Conservation (phyloP, 1,140 invertebrate genomes). For the Cardiocondyla obscurior region DNA sequence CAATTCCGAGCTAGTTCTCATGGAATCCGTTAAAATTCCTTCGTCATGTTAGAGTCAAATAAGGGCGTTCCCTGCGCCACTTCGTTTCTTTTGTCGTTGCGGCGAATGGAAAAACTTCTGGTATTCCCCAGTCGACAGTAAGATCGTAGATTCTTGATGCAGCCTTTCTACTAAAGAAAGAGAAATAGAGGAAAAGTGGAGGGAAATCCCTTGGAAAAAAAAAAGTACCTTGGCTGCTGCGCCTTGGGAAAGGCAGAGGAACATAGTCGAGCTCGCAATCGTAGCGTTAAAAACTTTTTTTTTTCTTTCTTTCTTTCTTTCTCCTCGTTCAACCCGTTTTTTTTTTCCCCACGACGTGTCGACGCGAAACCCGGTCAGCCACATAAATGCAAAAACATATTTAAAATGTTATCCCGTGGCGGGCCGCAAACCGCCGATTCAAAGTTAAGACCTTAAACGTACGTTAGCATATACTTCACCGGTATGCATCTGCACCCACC, state of each 20-base stretch:
- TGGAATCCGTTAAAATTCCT: conserved; percentile 26
- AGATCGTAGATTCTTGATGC: conserved; percentile 68
- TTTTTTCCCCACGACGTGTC: background rate
- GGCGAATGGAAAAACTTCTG: conserved; percentile 72
- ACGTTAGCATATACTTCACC: conserved; percentile 80
- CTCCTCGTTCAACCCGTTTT: background rate
- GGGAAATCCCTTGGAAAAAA: conserved; percentile 65
- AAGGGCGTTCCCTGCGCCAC: conserved; percentile 30
- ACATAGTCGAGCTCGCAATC: conserved; percentile 31
- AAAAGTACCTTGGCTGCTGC: conserved; percentile 45
- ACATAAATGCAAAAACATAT: conserved; percentile 79
- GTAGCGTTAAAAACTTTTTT: conserved; percentile 64
- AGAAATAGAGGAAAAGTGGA: conserved; percentile 54
- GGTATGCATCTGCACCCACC: conserved; percentile 25
- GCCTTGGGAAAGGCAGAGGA: conserved; percentile 31
- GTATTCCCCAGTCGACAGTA: conserved; percentile 65
- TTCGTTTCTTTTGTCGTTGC: conserved; percentile 57
- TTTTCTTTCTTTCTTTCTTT: conserved; percentile 47
- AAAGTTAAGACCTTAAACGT: conserved; percentile 83
- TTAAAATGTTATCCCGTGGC: conserved; percentile 79
- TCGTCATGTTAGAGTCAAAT: conserved; percentile 12
- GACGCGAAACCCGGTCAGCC: conserved; percentile 34
- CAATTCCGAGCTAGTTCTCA: background rate
- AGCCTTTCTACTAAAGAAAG: conserved; percentile 57
- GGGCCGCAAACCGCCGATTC: conserved; percentile 74